These are phyloP conservation scores for Cataglyphis rosenhaueri DNA, from an alignment of 2,888 invertebrate species.

Conservation along the genomic window DNA sequence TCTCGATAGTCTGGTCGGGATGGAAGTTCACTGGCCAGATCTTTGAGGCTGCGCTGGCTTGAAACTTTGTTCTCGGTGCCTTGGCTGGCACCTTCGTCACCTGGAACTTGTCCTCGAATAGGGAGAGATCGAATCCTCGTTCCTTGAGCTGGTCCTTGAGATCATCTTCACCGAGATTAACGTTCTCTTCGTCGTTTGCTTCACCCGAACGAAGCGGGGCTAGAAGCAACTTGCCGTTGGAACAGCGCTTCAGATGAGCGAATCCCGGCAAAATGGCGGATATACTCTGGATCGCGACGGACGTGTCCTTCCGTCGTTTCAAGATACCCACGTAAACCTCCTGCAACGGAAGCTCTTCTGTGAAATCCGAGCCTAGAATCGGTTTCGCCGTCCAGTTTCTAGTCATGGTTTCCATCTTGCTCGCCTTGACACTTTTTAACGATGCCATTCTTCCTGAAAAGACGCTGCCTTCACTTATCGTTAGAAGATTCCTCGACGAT, in stretches of 20 bases:
- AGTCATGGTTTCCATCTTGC: constrained; percentile 49
- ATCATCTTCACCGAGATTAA: constrained; percentile 73
- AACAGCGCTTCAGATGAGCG: constrained; percentile 91
- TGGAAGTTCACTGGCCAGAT: constrained; percentile 95
- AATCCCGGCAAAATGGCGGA: constrained; percentile 88
- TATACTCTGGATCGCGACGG: constrained; percentile 88
- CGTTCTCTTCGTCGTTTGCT: neutral
- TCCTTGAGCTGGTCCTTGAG: constrained; percentile 85
- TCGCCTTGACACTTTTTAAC: constrained; percentile 61
- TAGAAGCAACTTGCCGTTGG: constrained; percentile 88
- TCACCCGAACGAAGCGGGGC: constrained; percentile 81
- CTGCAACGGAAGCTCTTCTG: constrained; percentile 86
- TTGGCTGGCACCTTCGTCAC: constrained; percentile 87
- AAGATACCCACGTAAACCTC: constrained; percentile 89
- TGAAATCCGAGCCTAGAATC: constrained; percentile 87
- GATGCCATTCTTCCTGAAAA: constrained; percentile 78
- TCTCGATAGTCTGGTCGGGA: constrained; percentile 91
- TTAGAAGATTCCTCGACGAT: constrained; percentile 49
- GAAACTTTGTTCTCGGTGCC: constrained; percentile 89
- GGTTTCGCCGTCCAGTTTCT: constrained; percentile 83
- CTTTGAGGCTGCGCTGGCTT: constrained; percentile 88
- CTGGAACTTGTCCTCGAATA: constrained; percentile 87
- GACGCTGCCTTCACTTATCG: constrained; percentile 74
- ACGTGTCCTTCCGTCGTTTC: constrained; percentile 88
- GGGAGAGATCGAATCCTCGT: constrained; percentile 86